Base-by-base conservation (phyloP, 2,888 invertebrate species). In the Onthophagus sagittarius region DNA sequence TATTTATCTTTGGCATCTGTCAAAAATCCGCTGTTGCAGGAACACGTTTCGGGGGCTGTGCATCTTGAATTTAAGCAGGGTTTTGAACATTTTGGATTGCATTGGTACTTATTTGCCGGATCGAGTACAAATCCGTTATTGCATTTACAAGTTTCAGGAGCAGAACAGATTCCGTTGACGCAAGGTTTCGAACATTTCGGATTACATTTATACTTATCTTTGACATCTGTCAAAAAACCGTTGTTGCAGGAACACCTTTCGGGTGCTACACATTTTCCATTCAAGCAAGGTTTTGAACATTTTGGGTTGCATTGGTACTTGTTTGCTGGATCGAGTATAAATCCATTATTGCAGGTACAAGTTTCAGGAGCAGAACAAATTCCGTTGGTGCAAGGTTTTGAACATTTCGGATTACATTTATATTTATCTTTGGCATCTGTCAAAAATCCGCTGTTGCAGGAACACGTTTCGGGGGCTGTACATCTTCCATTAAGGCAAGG, bases 191-290 rank as follows among this genome's bases (percentile, higher is more conserved):
- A 77, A 65, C 78, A 78, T 32, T 74, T 63, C 11, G 78, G 76
- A 32, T 73, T 73, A 69, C 78, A 78, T 23, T 72, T 33, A 14
- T 73, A 76, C 71, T 72, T 73, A 72, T 75, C 74, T 62, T 75
- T 75, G 9, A 71, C 65, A 31, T 73, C 73, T 0, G 65, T 7
- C 11, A 69, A 3, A 23, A 71, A 73, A 4, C 73, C 73, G 32
- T 53, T 53, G 1, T 15, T 71, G 33, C 72, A 72, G 3, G 76
- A 73, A 72, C 84, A 84, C 2, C 71, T 74, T 73, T 82, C 79
- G 4, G 83, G 83, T 0, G 79, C 79, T 1, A 77, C 72, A 72
- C 84, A 84, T 6, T 79, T 80, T 0, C 86, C 87, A 75, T 88
- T 84, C 0, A 76, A 75, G 76, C 88, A 88, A 5, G 80, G 77